phyloP scores from a whole-genome alignment of 1,140 invertebrate species.

The Hylaeus anthracinus region DNA sequence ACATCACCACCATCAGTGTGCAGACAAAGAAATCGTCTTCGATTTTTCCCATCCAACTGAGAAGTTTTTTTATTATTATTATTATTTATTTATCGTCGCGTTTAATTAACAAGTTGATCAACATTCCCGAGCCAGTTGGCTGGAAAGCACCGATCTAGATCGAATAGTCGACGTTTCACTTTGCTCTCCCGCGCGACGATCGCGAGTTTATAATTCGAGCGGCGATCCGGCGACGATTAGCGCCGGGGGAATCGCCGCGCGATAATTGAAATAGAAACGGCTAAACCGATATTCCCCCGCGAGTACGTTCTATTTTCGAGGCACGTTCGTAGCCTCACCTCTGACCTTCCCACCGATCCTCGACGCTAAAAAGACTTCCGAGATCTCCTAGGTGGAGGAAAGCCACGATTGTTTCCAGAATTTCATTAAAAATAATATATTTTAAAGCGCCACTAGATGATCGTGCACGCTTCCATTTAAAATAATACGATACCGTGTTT shows the following conservation, averaged over 20 bases:
- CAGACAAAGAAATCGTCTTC: neutral
- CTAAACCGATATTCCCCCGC: slow-evolving; percentile 1
- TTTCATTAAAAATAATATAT: too few relatives aligned
- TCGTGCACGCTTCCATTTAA: too few relatives aligned
- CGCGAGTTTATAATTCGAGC: slow-evolving; percentile 21
- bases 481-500: too few relatives aligned
- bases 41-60: neutral
- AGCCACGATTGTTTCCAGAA: neutral
- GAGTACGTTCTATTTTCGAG: slow-evolving; percentile 43
- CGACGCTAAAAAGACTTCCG: slow-evolving; percentile 25
- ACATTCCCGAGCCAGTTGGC: slow-evolving; percentile 32
- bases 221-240: slow-evolving; percentile 37
- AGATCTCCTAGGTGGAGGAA: neutral
- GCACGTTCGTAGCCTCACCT: slow-evolving; percentile 31
- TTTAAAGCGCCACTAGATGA: too few relatives aligned
- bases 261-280: slow-evolving; percentile 49
- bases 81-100: neutral
- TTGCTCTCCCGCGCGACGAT: slow-evolving; percentile 11
- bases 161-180: slow-evolving; percentile 28
- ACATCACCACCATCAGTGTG: too few relatives aligned
- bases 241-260: slow-evolving; percentile 23
- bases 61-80: neutral
- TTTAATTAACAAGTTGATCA: slow-evolving; percentile 45
- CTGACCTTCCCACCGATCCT: slow-evolving; percentile 31
- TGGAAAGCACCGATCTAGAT: slow-evolving; percentile 46